A percentile compares a stretch with the other conserved stretches of the same genome.
These are phyloP conservation scores for Burhinus oedicnemus DNA, from an alignment of 2,113 vertebrate genomes.

Conservation along the genomic window DNA sequence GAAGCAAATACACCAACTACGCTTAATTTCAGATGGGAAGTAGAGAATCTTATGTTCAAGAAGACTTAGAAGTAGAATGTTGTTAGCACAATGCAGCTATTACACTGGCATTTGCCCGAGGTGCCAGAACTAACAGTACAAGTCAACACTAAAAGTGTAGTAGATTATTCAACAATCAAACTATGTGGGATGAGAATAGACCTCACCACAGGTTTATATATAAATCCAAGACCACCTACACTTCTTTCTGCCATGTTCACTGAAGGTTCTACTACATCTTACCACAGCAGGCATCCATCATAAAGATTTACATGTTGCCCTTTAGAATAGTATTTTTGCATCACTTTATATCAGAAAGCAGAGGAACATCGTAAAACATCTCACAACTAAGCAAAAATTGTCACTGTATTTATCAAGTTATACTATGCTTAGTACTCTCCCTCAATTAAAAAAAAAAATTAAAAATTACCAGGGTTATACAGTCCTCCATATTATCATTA, in stretches of 20 bases:
- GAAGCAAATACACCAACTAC: not conserved
- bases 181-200: not conserved
- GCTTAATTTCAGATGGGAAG: not conserved
- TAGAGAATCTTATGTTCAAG: not conserved
- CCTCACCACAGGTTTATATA: not conserved
- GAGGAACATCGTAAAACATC: not conserved
- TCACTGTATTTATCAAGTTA: not conserved
- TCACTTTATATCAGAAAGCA: not conserved
- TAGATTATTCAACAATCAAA: not conserved
- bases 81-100: not conserved
- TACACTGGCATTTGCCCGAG: not conserved
- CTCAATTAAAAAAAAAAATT: not conserved
- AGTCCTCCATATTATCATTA: not conserved
- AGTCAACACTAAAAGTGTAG: not conserved
- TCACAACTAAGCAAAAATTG: not conserved
- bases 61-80: not conserved
- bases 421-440: not conserved
- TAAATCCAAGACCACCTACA: not conserved
- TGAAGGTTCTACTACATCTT: not conserved
- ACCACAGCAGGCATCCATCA: not conserved
- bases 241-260: not conserved
- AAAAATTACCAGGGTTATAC: not conserved
- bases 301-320: not conserved
- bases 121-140: not conserved
- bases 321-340: not conserved